phyloP scores from a whole-genome alignment of 2,888 invertebrate genomes.

The Cordilura impudica region DNA sequence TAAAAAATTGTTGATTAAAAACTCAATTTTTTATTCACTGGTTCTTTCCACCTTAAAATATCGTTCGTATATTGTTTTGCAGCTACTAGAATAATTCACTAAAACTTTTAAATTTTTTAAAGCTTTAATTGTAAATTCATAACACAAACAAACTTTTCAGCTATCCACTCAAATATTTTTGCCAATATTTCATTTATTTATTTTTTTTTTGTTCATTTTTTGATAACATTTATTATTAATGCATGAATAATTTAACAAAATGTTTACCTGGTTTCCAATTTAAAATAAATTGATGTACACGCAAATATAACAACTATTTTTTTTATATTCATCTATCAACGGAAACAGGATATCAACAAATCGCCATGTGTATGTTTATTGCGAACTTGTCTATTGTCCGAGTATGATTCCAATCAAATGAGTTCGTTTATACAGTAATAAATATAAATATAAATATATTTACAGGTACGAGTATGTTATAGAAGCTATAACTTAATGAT shows the following conservation, averaged over 20 bases:
- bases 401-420: constrained; percentile 24
- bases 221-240: neutral
- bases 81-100: too few species aligned
- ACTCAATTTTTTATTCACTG: too few species aligned
- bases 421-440: neutral
- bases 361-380: constrained; percentile 26
- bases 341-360: constrained; percentile 52
- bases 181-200: too few species aligned
- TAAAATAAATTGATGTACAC: neutral
- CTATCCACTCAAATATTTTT: too few species aligned
- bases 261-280: neutral
- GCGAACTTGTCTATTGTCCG: constrained; percentile 14
- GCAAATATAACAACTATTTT: neutral
- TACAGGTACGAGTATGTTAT: neutral
- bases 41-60: too few species aligned
- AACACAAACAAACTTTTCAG: too few species aligned
- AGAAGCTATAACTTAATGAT: constrained; percentile 3
- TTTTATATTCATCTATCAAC: constrained; percentile 1
- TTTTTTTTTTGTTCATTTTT: neutral
- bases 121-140: too few species aligned
- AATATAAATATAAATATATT: too few species aligned
- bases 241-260: neutral
- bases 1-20: too few species aligned
- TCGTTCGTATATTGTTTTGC: too few species aligned
- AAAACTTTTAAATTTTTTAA: too few species aligned